Base-by-base conservation (phyloP, 2,113 vertebrate genomes). In the Mellivora capensis region DNA sequence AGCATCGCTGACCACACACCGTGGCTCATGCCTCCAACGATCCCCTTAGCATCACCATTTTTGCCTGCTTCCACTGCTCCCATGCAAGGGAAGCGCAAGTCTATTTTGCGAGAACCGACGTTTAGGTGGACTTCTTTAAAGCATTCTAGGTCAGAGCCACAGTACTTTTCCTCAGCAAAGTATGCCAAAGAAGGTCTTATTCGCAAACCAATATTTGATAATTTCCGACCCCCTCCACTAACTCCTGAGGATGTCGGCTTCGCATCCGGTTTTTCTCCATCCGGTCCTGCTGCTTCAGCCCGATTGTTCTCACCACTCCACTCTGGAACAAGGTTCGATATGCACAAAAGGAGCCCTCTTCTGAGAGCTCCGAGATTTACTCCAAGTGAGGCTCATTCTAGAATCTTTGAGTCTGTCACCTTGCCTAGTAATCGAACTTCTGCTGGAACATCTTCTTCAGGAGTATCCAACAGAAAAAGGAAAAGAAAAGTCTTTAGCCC, bases 141-240 rank as follows among this genome's bases (percentile, higher is more conserved):
- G 97, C 99, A 99, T 97, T 99, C 99, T 92, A 98, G 99, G 93
- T 99, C 99, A 14, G 99, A 99, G 90, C 99, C 99, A 11, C 99
- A 99, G 96, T 99, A 99, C 98, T 99, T 99, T 98, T 99, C 99
- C 90, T 99, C 99, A 91, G 99, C 99, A 87, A 99, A 99, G 98
- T 99, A 99, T 96, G 99, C 99, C 99, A 99, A 99, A 99, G 99
- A 99, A 98, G 99, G 99, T 93, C 99, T 99, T 44, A 99, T 99
- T 89, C 99, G 99, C 91, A 99, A 99, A 98, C 99, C 99, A 0
- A 99, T 99, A 95, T 99, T 99, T 81, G 99, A 99, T 98, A 99
- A 99, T 98, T 99, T 99, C 97, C 99, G 99, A 52, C 99, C 99
- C 81, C 99, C 99, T 0, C 99, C 99, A 0, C 99, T 99, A n/a